Base-by-base conservation (phyloP, 2,888 invertebrate species). In the Rambutsinella grinnellia region DNA sequence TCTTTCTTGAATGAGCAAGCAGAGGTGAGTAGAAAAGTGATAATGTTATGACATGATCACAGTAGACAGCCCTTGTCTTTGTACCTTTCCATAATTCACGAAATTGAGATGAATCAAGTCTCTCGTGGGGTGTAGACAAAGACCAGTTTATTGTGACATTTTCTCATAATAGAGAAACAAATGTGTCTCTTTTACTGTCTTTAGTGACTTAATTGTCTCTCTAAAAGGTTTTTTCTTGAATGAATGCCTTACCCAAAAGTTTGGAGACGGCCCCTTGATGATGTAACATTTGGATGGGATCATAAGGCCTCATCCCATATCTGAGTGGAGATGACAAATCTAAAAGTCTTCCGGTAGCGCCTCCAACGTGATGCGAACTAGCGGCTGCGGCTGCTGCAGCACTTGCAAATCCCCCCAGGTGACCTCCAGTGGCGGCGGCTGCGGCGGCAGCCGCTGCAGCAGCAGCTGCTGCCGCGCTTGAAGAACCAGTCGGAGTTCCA, bases 211-310 rank as follows among this genome's bases (percentile, higher is more conserved):
- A 36, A 58, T 3, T 58, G 58, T 58, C 27, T 57, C 6, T 36
- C 6, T 26, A 56, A 19, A 13, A 56, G 26, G 58, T 28, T 56
- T n/a, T n/a, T n/a, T n/a, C n/a, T n/a, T 56, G 27, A 61, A 53
- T 46, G 21, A 61, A 67, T 15, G 28, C 67, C 84, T 82, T 76
- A 95, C 95, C 95, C 86, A 95, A 89, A 86, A 95, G 90, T 88
- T 95, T 95, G 83, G 94, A 94, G 84, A 89, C 95, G 85, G 95
- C 95, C 85, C 95, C 95, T 88, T 95, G 95, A 85, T 89, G 89
- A 76, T 93, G 93, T 69, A 96, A 90, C 89, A 95, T 94, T 86
- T 95, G 95, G 3, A 95, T 95, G 85, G 96, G 90, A 87, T 96
- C 95, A 84, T 95, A 96, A 85, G 95, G 95, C 82, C 95, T 89